Evolutionary conservation across 2,797 vertebrate species (phyloP).

Genomic region (Linurgus olivaceus): DNA sequence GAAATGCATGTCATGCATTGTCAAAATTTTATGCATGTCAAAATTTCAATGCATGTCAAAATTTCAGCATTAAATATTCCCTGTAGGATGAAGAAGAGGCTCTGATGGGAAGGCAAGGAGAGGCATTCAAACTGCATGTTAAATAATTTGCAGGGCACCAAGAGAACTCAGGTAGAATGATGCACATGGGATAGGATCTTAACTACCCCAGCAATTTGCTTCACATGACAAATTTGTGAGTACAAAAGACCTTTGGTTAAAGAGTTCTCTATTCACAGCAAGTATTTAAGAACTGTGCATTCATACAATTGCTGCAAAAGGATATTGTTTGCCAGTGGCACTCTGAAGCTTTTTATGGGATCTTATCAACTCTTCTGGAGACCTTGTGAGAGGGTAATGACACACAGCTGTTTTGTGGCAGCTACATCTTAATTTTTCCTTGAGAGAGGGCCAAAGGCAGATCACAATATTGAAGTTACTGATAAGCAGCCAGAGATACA

Average conservation of each 20-base stretch:
- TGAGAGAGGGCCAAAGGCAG: not conserved
- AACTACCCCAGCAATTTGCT: not conserved
- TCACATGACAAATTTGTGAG: not conserved
- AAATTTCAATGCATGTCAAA: not conserved
- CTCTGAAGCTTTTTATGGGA: not conserved
- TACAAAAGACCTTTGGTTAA: not conserved
- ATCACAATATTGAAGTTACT: not conserved
- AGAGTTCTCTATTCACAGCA: not conserved
- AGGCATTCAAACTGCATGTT: not conserved
- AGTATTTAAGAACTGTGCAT: not conserved
- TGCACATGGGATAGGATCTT: not conserved
- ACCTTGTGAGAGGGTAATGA: not conserved
- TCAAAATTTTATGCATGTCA: too few species aligned
- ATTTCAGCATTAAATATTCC: not conserved
- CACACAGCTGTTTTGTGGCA: not conserved
- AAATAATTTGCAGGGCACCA: not conserved
- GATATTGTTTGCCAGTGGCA: not conserved
- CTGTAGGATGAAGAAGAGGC: not conserved
- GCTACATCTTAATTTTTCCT: not conserved
- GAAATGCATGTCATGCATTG: constrained; percentile 35
- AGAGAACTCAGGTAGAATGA: not conserved
- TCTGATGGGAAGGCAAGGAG: not conserved
- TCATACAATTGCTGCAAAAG: not conserved
- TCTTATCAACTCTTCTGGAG: not conserved
- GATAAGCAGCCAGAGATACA: not conserved